Evolutionary conservation across 2,888 invertebrate species (phyloP).

Genomic region (Venusia cambrica): DNA sequence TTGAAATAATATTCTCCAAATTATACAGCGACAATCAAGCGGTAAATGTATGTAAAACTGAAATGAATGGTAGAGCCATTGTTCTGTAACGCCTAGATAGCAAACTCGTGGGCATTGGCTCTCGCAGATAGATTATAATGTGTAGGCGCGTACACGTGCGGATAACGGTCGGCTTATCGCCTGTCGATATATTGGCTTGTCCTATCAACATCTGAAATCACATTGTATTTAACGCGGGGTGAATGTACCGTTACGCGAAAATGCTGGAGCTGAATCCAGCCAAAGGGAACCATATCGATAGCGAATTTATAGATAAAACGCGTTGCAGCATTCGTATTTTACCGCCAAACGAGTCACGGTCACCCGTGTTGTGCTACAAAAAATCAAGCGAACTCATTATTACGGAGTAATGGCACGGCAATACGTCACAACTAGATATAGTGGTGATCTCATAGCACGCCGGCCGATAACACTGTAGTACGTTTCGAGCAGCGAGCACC

Average conservation of each 20-base stretch:
- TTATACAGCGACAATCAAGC: too few species aligned
- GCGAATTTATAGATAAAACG: too few species aligned
- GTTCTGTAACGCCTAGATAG: constrained; percentile 29
- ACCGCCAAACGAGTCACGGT: constrained; percentile 17
- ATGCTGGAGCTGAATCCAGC: too few species aligned
- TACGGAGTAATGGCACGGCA: constrained; percentile 31
- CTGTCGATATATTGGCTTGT: constrained; percentile 34
- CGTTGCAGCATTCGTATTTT: too few species aligned
- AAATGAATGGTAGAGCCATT: constrained; percentile 17
- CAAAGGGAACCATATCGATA: too few species aligned
- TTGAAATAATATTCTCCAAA: too few species aligned
- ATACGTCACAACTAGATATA: constrained; percentile 73
- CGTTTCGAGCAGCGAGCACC: constrained; percentile 34
- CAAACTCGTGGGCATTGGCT: constrained; percentile 27
- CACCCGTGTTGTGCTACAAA: constrained; percentile 23
- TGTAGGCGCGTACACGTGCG: constrained; percentile 63
- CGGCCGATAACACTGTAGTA: constrained; percentile 46
- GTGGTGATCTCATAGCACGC: constrained; percentile 70
- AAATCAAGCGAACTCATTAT: constrained; percentile 40
- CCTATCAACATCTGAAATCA: constrained; percentile 36
- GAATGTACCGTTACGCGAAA: constrained; percentile 21
- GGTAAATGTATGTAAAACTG: too few species aligned
- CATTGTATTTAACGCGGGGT: constrained; percentile 35
- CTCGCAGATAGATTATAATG: constrained; percentile 40
- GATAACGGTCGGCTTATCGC: constrained; percentile 60